Evolutionary conservation across 2,797 vertebrate species (phyloP).

Genomic region (Notamacropus eugenii): DNA sequence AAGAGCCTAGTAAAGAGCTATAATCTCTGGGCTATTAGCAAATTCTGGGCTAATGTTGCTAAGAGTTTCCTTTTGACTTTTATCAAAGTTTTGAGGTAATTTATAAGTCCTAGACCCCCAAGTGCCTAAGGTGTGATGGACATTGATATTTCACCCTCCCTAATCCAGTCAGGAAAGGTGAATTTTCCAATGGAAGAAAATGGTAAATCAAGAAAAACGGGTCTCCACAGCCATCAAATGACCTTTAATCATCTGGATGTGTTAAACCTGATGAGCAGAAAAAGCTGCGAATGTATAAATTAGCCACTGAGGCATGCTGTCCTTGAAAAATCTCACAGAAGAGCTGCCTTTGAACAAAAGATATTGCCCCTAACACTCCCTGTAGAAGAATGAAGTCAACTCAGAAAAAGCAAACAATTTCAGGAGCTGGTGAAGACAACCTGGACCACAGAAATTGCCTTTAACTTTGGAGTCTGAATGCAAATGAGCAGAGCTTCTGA

Average conservation of each 20-base stretch:
- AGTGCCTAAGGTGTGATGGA: not conserved
- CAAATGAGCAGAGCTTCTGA: not conserved
- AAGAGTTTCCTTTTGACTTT: not conserved
- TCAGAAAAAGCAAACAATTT: not conserved
- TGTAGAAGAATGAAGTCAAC: not conserved
- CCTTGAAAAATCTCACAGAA: not conserved
- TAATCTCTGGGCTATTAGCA: not conserved
- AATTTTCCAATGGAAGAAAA: not conserved
- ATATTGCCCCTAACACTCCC: not conserved
- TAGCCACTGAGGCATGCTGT: not conserved
- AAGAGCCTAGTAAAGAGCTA: too few species aligned
- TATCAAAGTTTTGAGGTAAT: not conserved
- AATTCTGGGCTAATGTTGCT: not conserved
- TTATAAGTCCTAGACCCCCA: not conserved
- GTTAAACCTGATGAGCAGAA: not conserved
- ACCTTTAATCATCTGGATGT: not conserved
- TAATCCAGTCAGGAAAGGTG: not conserved
- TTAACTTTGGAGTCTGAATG: not conserved
- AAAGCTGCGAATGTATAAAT: not conserved
- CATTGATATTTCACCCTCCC: not conserved
- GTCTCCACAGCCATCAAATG: not conserved
- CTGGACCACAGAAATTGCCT: not conserved
- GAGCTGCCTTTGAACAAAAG: not conserved
- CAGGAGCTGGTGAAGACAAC: not conserved
- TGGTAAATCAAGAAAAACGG: not conserved